Evolutionary conservation across 2,888 invertebrate genomes (phyloP), one percentile per base, ranked within the genome.

Genomic region (Eumacrocentrus americanus): DNA sequence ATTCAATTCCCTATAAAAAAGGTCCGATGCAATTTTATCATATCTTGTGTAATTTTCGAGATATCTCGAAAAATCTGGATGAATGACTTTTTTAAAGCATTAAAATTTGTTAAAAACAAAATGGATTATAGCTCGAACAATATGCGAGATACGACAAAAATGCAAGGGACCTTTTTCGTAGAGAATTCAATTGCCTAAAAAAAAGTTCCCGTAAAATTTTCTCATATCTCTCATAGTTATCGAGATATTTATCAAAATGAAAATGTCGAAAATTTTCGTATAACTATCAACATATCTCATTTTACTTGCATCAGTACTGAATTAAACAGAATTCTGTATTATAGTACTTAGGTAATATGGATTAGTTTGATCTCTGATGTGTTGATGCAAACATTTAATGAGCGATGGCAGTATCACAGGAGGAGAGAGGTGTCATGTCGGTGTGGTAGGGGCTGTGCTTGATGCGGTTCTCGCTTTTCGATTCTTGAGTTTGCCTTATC

Each of bases 401-500:
- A 20, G n/a, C n/a, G 44, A 44, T 44, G 22, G 44, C 16, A n/a
- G n/a, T 20, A 11, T 7, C 14, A 25, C 2, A 25, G 16, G 29
- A 14, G 12, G n/a, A 14, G 20, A 52, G 16, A 44, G 23, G 14
- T 52, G 23, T 38, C 51, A 52, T 14, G 38, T 52, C 51, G 51
- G 14, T 52, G 51, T 52, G 6, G 51, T 38, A 38, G 38, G 38
- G 38, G 44, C n/a, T 38, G 51, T 23, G 6, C 38, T 20, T 22
- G 20, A 51, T 52, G 23, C 23, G 38, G 51, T 37, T 38, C 25
- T 35, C 37, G n/a, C 20, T 44, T 9, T 23, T 54, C 25, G 18
- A 29, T 34, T 44, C 20, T 44, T 44, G 34, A 34, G 22, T 44
- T 54, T 54, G 44, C 18, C 34, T 54, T 54, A 54, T 54, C 54